phyloP scores from a whole-genome alignment of 2,113 vertebrate species.

The Neodon shergylaensis region DNA sequence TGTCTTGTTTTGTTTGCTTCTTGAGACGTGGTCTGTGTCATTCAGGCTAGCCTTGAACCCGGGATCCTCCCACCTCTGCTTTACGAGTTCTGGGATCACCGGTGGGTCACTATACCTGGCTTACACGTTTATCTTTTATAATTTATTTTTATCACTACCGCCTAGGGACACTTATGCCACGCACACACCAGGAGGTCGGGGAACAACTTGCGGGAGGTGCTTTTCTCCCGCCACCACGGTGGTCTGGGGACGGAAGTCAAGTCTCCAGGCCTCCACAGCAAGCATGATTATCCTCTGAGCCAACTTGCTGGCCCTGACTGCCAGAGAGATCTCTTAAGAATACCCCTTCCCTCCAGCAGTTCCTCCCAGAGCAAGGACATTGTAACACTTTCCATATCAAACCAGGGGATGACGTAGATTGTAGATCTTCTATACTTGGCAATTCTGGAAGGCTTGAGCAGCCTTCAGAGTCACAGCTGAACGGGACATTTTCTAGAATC shows the following conservation, averaged over 20 bases:
- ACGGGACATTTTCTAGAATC: neutral
- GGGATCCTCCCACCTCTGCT: neutral
- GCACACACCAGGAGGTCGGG: too few species aligned
- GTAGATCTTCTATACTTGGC: neutral
- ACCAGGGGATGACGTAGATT: neutral
- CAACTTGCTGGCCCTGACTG: neutral
- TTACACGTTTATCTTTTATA: neutral
- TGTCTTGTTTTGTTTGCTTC: neutral
- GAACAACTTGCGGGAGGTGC: too few species aligned
- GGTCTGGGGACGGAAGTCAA: neutral
- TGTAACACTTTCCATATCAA: neutral
- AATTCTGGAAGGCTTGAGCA: neutral
- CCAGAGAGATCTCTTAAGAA: neutral
- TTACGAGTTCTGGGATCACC: neutral
- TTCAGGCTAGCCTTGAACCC: neutral
- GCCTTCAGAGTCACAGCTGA: constrained; percentile 30
- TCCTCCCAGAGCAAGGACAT: neutral
- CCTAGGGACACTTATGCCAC: neutral
- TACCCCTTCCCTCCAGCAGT: neutral
- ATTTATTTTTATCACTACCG: neutral
- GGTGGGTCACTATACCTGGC: neutral
- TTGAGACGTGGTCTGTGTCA: neutral
- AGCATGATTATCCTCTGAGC: neutral
- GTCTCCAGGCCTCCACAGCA: neutral
- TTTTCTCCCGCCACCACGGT: neutral